Evolutionary conservation across 2,888 invertebrate species (phyloP), one percentile per base, ranked within the genome.

Genomic region (Craniophora ligustri): DNA sequence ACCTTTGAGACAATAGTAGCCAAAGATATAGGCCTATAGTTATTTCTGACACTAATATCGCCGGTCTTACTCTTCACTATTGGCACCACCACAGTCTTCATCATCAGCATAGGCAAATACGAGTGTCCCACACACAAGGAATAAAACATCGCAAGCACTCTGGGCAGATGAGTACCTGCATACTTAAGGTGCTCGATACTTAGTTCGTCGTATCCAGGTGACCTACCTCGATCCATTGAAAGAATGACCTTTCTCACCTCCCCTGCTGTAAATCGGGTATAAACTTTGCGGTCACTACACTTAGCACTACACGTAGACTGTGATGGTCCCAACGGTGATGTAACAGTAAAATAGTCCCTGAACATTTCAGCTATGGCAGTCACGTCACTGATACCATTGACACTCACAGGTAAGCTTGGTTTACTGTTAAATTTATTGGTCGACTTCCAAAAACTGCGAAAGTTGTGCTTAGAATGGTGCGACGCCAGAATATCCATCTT

Each of bases 1-100:
- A 23, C 23, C 23, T 23, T 23, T 10, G 23, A 23, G 10, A 23
- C 10, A 23, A 23, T 23, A 10, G 23, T 23, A 23, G 23, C 23
- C 23, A 23, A 10, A 23, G 23, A 23, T 23, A 23, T 23, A 10
- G 71, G 73, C 13, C 71, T 39, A 32, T 72, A 73, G 46, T 73
- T 73, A 7, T 6, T 19, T 18, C n/a, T 56, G 10, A 67, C 70
- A 0, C 51, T 23, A 0, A 56, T 6, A 26, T 72, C 59, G 2
- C 68, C 67, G 0, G 66, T 67, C 30, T 60, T 47, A 21, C 32
- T 35, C 11, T 51, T 45, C 4, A 51, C 39, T 1, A 51, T 45
- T 5, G 51, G 51, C n/a, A 51, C 51, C 23, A 51, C 51, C 13
- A 51, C 31, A 3, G 53, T 46, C 16, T 15, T 34, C 16, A 34